Percentiles rank a stretch among this genome's conserved stretches.
Evolutionary conservation across 1,140 invertebrate genomes (phyloP).

Genomic region (Cataglyphis hispanica): DNA sequence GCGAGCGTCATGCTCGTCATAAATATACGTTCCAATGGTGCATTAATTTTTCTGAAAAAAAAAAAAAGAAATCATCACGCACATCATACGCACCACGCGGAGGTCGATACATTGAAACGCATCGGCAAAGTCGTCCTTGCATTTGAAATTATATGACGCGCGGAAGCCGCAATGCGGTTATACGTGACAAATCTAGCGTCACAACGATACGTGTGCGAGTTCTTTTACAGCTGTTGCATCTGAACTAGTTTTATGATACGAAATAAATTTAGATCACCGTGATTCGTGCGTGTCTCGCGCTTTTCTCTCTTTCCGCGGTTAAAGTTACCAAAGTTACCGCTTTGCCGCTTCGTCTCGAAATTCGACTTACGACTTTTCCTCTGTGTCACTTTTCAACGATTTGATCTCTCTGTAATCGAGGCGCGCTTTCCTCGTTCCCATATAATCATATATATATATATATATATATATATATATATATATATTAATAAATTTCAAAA

Average conservation of each 20-base stretch:
- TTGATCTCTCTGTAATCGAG: constrained; percentile 9
- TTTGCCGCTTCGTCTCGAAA: not conserved
- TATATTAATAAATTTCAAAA: constrained; percentile 1
- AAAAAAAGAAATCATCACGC: not conserved
- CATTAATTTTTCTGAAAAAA: constrained; percentile 5
- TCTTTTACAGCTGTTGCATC: constrained; percentile 55
- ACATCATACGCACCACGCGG: not conserved
- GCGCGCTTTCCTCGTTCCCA: not conserved
- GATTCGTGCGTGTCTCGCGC: constrained; percentile 11
- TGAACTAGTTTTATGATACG: constrained; percentile 61
- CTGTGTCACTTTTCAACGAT: not conserved
- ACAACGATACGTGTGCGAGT: constrained; percentile 65
- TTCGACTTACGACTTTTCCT: not conserved
- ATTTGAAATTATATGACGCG: constrained; percentile 51
- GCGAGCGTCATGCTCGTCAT: not conserved
- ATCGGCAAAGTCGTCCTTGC: constrained; percentile 24
- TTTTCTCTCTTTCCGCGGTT: not conserved
- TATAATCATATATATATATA: not conserved
- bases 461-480: not conserved
- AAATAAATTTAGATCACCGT: constrained; percentile 60
- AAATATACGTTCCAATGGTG: constrained; percentile 16
- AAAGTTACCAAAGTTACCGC: not conserved
- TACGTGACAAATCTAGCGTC: constrained; percentile 45
- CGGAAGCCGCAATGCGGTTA: constrained; percentile 43
- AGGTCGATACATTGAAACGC: constrained; percentile 25